phyloP scores from a whole-genome alignment of 2,797 vertebrate genomes.

The Pteronotus mesoamericanus region DNA sequence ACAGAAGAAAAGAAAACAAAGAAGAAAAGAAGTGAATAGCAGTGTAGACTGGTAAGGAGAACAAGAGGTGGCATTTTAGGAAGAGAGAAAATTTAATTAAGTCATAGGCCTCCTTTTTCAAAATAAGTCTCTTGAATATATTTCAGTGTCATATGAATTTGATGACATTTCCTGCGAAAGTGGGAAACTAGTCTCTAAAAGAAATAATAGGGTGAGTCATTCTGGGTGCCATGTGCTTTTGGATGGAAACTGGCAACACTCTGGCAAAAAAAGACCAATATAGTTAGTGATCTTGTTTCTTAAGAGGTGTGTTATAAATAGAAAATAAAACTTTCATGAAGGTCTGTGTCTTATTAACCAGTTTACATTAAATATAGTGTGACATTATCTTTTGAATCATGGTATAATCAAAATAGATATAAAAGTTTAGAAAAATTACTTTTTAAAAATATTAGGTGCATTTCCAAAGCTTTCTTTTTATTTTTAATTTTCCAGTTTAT shows the following conservation, averaged over 20 bases:
- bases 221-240: background rate
- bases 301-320: background rate
- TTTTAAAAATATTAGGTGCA: background rate
- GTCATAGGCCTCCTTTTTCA: conserved; percentile 60
- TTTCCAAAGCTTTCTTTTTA: background rate
- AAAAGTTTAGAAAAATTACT: background rate
- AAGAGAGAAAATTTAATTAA: conserved; percentile 55
- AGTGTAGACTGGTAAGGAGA: conserved; percentile 18
- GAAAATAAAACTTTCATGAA: background rate
- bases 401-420: background rate
- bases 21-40: background rate
- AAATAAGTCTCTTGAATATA: conserved; percentile 69
- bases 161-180: conserved; percentile 62
- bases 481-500: background rate
- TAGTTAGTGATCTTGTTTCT: background rate
- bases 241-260: background rate
- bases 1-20: background rate
- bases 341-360: background rate
- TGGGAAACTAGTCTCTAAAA: conserved; percentile 56
- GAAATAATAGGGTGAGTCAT: conserved; percentile 43
- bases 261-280: background rate
- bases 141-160: conserved; percentile 60
- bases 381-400: background rate
- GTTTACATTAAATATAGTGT: background rate
- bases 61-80: conserved; percentile 15